Base-by-base conservation (phyloP, 2,113 vertebrate species). In the Nyctereutes procyonoides region DNA sequence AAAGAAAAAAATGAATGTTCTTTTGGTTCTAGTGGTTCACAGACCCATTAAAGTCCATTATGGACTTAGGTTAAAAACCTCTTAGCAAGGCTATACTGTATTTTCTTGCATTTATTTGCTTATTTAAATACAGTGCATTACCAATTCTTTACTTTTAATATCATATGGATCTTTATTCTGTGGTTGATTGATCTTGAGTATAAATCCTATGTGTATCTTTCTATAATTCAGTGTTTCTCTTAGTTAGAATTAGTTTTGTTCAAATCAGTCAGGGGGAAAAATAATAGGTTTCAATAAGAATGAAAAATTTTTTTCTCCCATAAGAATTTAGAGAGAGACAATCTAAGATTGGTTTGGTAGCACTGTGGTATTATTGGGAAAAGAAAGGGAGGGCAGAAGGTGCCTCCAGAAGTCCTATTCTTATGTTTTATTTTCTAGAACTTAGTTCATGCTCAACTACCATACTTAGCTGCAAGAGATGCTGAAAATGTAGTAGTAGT, bases 61-160 rank as follows among this genome's bases (percentile, higher is more conserved):
- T 96, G 65, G 28, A 32, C 43, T 14, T 95, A 76, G 28, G 35
- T 88, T 97, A 85, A 88, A n/a, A 92, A 92, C 53, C 30, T 92
- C 48, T 92, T 74, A 69, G 11, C 4, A 95, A 73, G 15, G 19
- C 38, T 95, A 0, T 84, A 51, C 67, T 89, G 15, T 74, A 56
- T 90, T 95, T 96, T 32, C 26, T 77, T 95, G 15, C 73, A 83
- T 95, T 83, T 95, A 43, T 94, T 94, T 94, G 11, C 86, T 93
- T 88, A 88, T 79, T 92, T 96, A 85, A 95, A 77, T 83, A 22
- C 0, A 92, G 26, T 79, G 10, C 5, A n/a, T 93, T 84, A 87
- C 82, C 62, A 91, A 12, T 95, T 93, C 26, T 48, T 95, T 95
- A 87, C 53, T 88, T 90, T 96, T 81, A 84, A n/a, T 19, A 82